Conservation (phyloP, 2,113 vertebrate species). For the Panurus biarmicus region DNA sequence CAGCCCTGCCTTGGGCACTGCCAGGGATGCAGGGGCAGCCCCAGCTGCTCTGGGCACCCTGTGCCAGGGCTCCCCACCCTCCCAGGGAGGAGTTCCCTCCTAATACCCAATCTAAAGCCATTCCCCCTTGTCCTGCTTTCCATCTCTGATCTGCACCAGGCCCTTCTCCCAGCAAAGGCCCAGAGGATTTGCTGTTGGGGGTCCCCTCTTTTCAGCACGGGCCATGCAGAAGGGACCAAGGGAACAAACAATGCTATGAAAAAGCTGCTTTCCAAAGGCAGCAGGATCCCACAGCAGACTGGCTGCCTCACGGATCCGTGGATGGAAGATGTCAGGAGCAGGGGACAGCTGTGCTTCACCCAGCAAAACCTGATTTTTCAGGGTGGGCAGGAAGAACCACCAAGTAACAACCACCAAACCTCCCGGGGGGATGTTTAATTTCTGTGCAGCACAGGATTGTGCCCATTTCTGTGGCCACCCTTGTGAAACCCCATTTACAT, state of each 20-base stretch:
- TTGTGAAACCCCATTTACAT: not conserved
- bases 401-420: too few species aligned
- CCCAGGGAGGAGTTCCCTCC: not conserved
- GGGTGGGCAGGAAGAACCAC: not conserved
- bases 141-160: accelerated
- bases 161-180: not conserved
- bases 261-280: not conserved
- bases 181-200: not conserved
- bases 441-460: not conserved
- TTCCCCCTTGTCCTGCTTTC: not conserved
- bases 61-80: not conserved
- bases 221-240: not conserved
- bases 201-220: not conserved
- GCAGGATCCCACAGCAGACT: not conserved
- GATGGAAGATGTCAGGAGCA: not conserved
- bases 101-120: not conserved
- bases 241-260: not conserved
- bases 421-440: not conserved
- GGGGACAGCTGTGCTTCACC: not conserved
- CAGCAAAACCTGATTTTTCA: not conserved
- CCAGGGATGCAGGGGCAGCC: not conserved
- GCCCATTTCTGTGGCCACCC: not conserved
- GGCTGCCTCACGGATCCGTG: not conserved
- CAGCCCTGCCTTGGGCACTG: accelerated
- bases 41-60: not conserved